A percentile compares a stretch with the other conserved stretches of the same genome.
phyloP scores from a whole-genome alignment of 1,140 invertebrate genomes.

The Latrodectus geometricus region DNA sequence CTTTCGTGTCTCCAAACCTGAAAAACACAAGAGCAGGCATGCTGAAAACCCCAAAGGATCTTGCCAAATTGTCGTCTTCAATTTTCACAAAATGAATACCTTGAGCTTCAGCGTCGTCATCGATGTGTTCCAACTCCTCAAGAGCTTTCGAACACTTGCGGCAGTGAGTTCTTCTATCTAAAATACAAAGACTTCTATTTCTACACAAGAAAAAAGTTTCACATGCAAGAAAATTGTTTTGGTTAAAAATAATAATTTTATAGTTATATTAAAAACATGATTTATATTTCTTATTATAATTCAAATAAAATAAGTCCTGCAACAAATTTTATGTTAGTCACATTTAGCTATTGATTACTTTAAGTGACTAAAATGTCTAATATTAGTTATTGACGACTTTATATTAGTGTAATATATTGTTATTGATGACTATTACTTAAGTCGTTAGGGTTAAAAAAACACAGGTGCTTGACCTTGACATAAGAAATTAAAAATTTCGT shows the following conservation, averaged over 20 bases:
- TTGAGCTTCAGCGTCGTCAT: slow-evolving; percentile 64
- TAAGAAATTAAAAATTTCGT: too few relatives aligned
- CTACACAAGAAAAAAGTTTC: slow-evolving; percentile 89
- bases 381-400: too few relatives aligned
- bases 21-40: slow-evolving; percentile 70
- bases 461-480: too few relatives aligned
- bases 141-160: slow-evolving; percentile 91
- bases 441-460: too few relatives aligned
- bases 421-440: too few relatives aligned
- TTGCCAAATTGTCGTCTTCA: slow-evolving; percentile 87
- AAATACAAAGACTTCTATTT: slow-evolving; percentile 70
- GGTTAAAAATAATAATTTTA: too few relatives aligned
- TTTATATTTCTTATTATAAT: neutral
- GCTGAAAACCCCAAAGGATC: slow-evolving; percentile 73
- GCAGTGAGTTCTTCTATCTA: slow-evolving; percentile 88
- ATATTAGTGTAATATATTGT: too few relatives aligned
- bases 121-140: slow-evolving; percentile 75
- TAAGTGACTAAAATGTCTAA: neutral
- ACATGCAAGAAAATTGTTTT: too few relatives aligned
- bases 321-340: neutral
- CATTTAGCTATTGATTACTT: neutral
- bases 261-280: too few relatives aligned
- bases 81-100: slow-evolving; percentile 94
- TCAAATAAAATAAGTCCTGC: neutral
- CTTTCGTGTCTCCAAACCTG: slow-evolving; percentile 70